These are phyloP conservation scores for Scomber colias DNA, from an alignment of 2,113 vertebrate species.

Conservation along the genomic window DNA sequence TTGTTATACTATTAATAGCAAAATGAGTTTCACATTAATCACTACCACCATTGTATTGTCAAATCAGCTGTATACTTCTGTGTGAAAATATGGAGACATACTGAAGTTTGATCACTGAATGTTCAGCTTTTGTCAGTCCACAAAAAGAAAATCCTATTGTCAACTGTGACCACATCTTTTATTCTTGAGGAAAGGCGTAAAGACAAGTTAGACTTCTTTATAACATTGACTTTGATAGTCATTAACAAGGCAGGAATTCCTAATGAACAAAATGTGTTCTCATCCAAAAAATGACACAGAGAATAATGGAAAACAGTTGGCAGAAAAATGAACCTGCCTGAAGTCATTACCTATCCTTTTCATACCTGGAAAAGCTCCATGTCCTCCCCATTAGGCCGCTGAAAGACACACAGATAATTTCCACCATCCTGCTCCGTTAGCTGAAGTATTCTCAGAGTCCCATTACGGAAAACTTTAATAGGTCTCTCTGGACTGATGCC, in stretches of 20 bases:
- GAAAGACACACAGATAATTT: slow-evolving; percentile 84
- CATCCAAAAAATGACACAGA: background rate
- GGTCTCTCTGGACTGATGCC: slow-evolving; percentile 82
- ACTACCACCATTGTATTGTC: background rate
- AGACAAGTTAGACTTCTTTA: background rate
- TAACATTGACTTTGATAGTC: background rate
- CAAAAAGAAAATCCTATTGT: background rate
- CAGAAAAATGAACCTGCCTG: slow-evolving; percentile 4
- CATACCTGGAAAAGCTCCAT: slow-evolving; percentile 83
- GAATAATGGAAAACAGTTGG: background rate
- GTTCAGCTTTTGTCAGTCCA: background rate
- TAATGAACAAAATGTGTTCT: background rate
- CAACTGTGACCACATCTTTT: background rate
- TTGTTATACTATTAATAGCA: too few species aligned
- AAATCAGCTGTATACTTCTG: background rate
- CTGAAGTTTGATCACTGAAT: background rate
- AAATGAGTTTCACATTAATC: background rate
- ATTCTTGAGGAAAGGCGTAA: background rate
- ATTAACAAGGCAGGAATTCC: background rate
- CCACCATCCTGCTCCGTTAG: slow-evolving; percentile 83
- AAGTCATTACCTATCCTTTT: slow-evolving; percentile 18
- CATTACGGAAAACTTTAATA: slow-evolving; percentile 84
- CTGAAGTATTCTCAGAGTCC: slow-evolving; percentile 85
- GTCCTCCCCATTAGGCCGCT: slow-evolving; percentile 84
- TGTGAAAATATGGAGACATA: background rate